Evolutionary conservation across 2,888 invertebrate species (phyloP).

Genomic region (Atethmia centrago): DNA sequence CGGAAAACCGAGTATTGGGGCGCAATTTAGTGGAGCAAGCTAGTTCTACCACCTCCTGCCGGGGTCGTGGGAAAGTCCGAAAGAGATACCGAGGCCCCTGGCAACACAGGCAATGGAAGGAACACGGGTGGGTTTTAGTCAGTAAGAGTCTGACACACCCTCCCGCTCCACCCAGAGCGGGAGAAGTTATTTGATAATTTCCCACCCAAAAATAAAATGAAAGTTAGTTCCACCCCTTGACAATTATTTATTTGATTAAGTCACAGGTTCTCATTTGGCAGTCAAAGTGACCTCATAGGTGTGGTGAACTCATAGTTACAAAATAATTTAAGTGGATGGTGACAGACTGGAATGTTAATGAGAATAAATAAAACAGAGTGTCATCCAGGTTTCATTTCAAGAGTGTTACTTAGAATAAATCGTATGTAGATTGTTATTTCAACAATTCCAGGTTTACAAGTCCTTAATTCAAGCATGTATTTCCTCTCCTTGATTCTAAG

Average conservation of each 20-base stretch:
- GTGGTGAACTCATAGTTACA: slow-evolving; percentile 28
- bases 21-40: neutral
- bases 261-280: slow-evolving; percentile 1
- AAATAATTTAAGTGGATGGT: slow-evolving; percentile 27
- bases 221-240: neutral
- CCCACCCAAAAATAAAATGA: too few relatives aligned
- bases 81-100: too few relatives aligned
- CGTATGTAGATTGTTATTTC: neutral
- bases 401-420: neutral
- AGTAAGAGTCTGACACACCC: too few relatives aligned
- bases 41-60: too few relatives aligned
- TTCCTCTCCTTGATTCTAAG: neutral
- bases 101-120: too few relatives aligned
- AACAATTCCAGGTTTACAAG: neutral
- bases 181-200: too few relatives aligned
- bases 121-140: too few relatives aligned
- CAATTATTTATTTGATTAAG: neutral
- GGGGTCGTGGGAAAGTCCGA: too few relatives aligned
- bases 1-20: neutral
- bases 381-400: slow-evolving; percentile 14
- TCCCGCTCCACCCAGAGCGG: too few relatives aligned
- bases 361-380: neutral
- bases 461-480: neutral
- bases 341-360: slow-evolving; percentile 32
- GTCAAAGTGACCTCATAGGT: slow-evolving; percentile 21